These are phyloP conservation scores for Gopherus flavomarginatus DNA, from an alignment of 2,113 vertebrate genomes.

Conservation along the genomic window DNA sequence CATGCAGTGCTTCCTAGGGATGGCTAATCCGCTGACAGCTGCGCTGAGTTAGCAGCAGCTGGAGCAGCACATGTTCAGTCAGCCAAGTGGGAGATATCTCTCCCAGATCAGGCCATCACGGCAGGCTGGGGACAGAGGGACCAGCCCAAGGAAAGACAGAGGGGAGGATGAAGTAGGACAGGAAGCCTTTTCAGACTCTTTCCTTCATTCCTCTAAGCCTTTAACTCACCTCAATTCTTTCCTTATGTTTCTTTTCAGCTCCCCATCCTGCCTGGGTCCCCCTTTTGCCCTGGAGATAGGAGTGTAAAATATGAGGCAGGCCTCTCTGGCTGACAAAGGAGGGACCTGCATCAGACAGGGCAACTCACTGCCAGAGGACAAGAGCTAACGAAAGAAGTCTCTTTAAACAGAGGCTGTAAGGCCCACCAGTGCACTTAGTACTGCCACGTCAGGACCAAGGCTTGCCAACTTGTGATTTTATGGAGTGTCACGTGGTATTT, in stretches of 20 bases:
- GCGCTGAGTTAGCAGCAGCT: not conserved
- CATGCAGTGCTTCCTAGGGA: not conserved
- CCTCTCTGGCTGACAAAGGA: not conserved
- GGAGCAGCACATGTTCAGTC: too few species aligned
- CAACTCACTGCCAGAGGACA: not conserved
- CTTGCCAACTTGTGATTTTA: not conserved
- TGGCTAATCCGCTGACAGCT: too few species aligned
- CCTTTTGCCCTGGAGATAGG: rapidly evolving
- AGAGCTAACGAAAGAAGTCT: not conserved
- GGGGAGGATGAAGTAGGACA: not conserved
- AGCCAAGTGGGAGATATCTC: not conserved
- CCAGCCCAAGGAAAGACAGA: not conserved
- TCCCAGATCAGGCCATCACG: not conserved
- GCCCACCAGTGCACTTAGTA: not conserved
- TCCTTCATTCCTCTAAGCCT: not conserved
- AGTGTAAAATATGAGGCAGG: not conserved
- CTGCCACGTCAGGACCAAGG: not conserved
- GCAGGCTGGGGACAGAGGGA: not conserved
- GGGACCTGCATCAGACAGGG: not conserved
- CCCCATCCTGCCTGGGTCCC: rapidly evolving
- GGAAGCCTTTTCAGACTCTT: not conserved
- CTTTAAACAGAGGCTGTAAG: not conserved
- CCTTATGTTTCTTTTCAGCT: not conserved
- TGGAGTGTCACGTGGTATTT: rapidly evolving
- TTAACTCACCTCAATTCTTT: not conserved